Evolutionary conservation across 2,797 vertebrate genomes (phyloP), one percentile per base, ranked within the genome.

Genomic region (Chanos chanos): DNA sequence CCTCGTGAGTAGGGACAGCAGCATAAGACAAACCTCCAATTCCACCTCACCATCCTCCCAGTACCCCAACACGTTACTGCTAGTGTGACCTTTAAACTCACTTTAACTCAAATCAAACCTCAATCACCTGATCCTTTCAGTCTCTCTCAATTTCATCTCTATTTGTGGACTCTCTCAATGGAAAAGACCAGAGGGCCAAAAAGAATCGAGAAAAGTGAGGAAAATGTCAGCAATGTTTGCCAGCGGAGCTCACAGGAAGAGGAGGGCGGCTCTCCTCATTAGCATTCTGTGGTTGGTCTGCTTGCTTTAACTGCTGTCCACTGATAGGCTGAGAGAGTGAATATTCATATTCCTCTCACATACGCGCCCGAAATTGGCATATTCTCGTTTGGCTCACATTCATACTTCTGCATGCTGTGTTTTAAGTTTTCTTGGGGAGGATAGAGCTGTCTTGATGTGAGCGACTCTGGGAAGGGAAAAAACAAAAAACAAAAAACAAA

Each of bases 211-310:
- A n/a, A 7, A 16, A 78, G 60, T 77, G 73, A 65, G 79, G 79
- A 76, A 85, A 87, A 86, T 79, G 81, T 83, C 57, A 37, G 10
- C 18, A 36, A 15, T 5, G 18, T 18, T 49, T 10, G 24, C 10
- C 37, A 41, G n/a, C 41, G 16, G 48, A 34, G 9, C 18, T 43
- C 33, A 21, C 16, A 21, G 25, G 24, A 31, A 16, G 31, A 45
- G 13, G 50, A 27, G 43, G 39, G 22, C 18, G 12, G 16, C 40
- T 33, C 19, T 41, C 13, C 72, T 77, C 78, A 83, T 85, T 87
- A 83, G 78, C 83, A 81, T 84, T 83, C 78, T 68, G 77, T 68
- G 49, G 63, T 79, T 80, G 74, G 78, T 71, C 50, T 77, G 70
- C 63, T 66, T 66, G 57, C 28, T 28, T 76, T 77, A 54, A 65